A percentile compares a stretch with the other conserved stretches of the same genome.
These are phyloP conservation scores for Montipora cactus DNA, from an alignment of 64 coral and sea anemone genomes.

Conservation along the genomic window DNA sequence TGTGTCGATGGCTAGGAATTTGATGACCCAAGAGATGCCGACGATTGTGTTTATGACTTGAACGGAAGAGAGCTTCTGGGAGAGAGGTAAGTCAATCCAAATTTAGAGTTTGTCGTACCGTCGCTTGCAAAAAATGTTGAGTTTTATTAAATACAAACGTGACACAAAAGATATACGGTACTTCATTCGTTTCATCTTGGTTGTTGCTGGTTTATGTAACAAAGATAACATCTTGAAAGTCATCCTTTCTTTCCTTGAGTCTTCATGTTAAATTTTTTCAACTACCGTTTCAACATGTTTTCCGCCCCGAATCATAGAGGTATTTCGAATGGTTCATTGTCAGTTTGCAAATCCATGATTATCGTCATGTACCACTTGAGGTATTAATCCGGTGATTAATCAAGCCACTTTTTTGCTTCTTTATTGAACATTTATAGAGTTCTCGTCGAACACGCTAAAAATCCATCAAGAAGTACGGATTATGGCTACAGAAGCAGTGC, in stretches of 20 bases:
- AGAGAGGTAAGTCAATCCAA: constrained; percentile 73
- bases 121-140: too few species aligned
- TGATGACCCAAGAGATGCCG: constrained; percentile 90
- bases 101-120: neutral
- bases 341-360: too few species aligned
- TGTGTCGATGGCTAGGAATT: constrained; percentile 75
- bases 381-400: neutral
- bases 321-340: neutral
- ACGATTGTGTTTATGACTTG: constrained; percentile 94
- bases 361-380: neutral
- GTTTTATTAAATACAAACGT: too few species aligned
- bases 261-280: too few species aligned
- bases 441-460: constrained; percentile 94
- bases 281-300: neutral
- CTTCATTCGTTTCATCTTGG: too few species aligned
- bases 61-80: constrained; percentile 96
- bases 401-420: neutral
- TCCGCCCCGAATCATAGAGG: neutral
- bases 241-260: too few species aligned
- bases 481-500: constrained; percentile 81
- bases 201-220: too few species aligned
- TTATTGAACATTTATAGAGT: constrained; percentile 58
- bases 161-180: too few species aligned
- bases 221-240: too few species aligned
- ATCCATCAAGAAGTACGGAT: constrained; percentile 83